Evolutionary conservation across 1,140 invertebrate genomes (phyloP), one percentile per base, ranked within the genome.

Genomic region (Aphelenchoides avenae): DNA sequence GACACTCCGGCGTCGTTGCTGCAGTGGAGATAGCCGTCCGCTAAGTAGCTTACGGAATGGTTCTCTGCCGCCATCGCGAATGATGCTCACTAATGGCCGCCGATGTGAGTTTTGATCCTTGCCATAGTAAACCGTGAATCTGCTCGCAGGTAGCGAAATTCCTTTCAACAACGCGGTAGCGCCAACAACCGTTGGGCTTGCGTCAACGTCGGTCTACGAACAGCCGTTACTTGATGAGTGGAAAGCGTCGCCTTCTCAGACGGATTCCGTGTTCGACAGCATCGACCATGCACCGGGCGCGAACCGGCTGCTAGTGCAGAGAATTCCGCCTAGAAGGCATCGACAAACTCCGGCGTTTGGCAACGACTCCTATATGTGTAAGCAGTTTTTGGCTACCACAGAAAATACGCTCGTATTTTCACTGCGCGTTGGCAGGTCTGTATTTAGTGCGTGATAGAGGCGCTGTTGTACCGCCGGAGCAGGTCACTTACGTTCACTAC

Each of bases 401-500:
- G 29, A 11, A 26, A 11, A 44, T 44, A 44, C 29, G 42, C 11
- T 11, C n/a, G n/a, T n/a, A n/a, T n/a, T n/a, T n/a, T n/a, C n/a
- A n/a, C n/a, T n/a, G n/a, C n/a, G n/a, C n/a, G n/a, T n/a, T n/a
- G n/a, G n/a, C n/a, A n/a, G n/a, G n/a, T n/a, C n/a, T n/a, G 34
- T 29, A 29, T 29, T n/a, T 18, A 50, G 60, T 39, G 29, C 42
- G 9, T 29, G 54, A 58, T 34, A 18, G 37, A 34, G 33, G 29
- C 2, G 37, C 48, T 0, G 15, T 62, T 33, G 37, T 72, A 5
- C 52, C 65, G 6, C 47, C 26, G 4, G 69, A 72, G 26, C 64
- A 75, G 30, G 60, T 73, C 31, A 70, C 50, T 15, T 71, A 71
- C 50, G 44, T 71, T 9, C 68, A 74, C 30, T 71, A 71, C 57